Conservation (phyloP, 2,888 invertebrate species). For the Mystacides longicornis region DNA sequence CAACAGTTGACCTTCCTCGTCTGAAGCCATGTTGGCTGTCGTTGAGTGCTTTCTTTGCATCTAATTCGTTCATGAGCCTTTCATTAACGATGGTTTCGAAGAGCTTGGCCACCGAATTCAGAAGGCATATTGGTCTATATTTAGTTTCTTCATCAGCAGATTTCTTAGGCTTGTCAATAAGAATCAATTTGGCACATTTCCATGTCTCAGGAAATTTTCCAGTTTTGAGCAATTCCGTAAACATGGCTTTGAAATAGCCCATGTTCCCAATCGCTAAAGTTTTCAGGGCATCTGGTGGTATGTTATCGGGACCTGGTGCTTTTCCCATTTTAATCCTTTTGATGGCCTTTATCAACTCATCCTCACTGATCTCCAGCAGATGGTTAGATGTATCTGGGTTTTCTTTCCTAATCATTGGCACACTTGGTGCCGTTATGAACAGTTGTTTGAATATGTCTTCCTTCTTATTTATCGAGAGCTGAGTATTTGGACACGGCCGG, state of each 20-base stretch:
- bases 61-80: neutral
- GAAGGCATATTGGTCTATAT: slow-evolving; percentile 2
- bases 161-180: neutral
- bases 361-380: too few relatives aligned
- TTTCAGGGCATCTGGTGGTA: neutral
- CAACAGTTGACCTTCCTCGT: too few relatives aligned
- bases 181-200: neutral
- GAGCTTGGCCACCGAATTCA: too few relatives aligned
- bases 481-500: neutral
- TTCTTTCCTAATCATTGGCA: too few relatives aligned
- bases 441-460: neutral
- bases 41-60: neutral
- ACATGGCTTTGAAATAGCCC: neutral
- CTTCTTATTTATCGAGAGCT: neutral
- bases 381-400: too few relatives aligned
- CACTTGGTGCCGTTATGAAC: too few relatives aligned
- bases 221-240: neutral
- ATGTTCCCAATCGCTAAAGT: neutral
- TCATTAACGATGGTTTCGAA: neutral
- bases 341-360: neutral
- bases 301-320: neutral
- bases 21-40: neutral
- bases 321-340: neutral
- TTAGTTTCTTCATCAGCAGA: neutral
- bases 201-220: neutral